A percentile compares a stretch with the other conserved stretches of the same genome.
phyloP scores from a whole-genome alignment of 1,140 invertebrate species.

The Idris sp. region DNA sequence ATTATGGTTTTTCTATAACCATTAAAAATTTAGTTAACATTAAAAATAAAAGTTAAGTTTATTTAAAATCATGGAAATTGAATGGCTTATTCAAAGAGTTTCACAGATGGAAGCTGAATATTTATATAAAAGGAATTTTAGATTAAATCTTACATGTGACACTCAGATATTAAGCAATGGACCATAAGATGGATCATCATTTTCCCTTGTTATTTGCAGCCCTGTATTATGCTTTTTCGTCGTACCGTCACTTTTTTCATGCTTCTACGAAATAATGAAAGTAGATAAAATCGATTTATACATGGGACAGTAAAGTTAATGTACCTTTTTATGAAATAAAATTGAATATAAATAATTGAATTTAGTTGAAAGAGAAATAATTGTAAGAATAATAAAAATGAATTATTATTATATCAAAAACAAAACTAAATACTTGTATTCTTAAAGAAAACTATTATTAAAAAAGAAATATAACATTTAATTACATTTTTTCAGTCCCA shows the following conservation, averaged over 20 bases:
- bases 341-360: conserved; percentile 6
- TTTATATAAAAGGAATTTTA: conserved; percentile 51
- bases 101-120: conserved; percentile 9
- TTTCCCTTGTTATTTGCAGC: conserved; percentile 59
- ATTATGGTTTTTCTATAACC: background rate
- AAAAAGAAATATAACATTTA: no score
- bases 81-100: conserved; percentile 1
- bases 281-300: conserved; percentile 37
- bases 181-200: conserved; percentile 66
- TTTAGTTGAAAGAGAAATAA: no score
- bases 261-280: conserved; percentile 41
- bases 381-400: no score
- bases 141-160: conserved; percentile 59
- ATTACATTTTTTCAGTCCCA: background rate
- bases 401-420: no score
- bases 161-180: conserved; percentile 64
- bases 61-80: conserved; percentile 9
- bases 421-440: no score
- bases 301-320: conserved; percentile 2
- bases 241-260: conserved; percentile 32
- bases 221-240: conserved; percentile 49
- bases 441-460: no score
- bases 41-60: conserved; percentile 6
- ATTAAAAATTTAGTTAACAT: background rate
- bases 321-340: conserved; percentile 7